Evolutionary conservation across 1,140 invertebrate species (phyloP).

Genomic region (Drosophila arizonae): DNA sequence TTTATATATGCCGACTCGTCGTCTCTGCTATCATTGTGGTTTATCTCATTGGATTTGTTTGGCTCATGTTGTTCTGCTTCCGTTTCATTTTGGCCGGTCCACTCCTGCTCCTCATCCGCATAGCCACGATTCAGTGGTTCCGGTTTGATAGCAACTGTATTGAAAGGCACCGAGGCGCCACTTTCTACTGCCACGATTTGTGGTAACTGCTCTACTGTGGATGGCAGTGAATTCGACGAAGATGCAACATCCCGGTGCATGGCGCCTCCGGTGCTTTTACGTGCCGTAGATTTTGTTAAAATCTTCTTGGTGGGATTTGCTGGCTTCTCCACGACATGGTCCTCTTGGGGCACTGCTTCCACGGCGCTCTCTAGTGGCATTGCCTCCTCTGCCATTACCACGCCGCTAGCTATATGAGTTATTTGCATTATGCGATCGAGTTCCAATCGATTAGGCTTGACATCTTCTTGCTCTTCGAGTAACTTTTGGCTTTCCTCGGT

Average conservation of each 20-base stretch:
- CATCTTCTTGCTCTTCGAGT: slow-evolving; percentile 48
- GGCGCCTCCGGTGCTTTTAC: slow-evolving; percentile 58
- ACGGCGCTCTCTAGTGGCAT: slow-evolving; percentile 36
- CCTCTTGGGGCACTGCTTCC: slow-evolving; percentile 44
- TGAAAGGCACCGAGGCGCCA: slow-evolving; percentile 44
- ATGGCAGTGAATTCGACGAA: neutral
- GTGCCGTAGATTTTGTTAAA: slow-evolving; percentile 48
- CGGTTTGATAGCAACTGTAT: slow-evolving; percentile 60
- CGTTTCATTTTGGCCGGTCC: neutral
- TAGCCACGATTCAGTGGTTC: slow-evolving; percentile 67
- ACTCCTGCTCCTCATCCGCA: slow-evolving; percentile 45
- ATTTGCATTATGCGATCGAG: slow-evolving; percentile 74
- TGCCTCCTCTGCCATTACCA: slow-evolving; percentile 65
- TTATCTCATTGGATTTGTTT: slow-evolving; percentile 38
- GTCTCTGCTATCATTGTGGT: slow-evolving; percentile 57
- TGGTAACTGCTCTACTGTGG: slow-evolving; percentile 36
- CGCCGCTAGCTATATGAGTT: slow-evolving; percentile 65
- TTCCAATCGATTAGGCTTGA: slow-evolving; percentile 72
- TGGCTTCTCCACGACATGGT: neutral
- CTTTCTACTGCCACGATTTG: slow-evolving; percentile 65
- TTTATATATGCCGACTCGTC: slow-evolving; percentile 64
- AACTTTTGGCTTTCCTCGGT: slow-evolving; percentile 8
- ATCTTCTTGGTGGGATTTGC: slow-evolving; percentile 3
- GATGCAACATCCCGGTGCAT: neutral
- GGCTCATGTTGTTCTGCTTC: neutral